Evolutionary conservation across 2,888 invertebrate genomes (phyloP).

Genomic region (Folsomia candida): DNA sequence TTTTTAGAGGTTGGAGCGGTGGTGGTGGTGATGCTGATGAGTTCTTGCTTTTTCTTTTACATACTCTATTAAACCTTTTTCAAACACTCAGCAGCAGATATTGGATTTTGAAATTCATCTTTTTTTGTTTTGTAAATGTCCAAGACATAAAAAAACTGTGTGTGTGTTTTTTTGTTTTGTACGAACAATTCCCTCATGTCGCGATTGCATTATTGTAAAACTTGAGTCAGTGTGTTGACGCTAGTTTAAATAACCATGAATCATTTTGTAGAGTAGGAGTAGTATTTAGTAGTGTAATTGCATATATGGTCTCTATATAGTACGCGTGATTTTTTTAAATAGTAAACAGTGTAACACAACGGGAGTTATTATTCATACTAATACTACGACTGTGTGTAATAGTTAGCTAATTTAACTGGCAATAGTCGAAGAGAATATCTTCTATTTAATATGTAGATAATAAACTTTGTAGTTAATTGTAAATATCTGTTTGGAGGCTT

Average conservation of each 20-base stretch:
- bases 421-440: too few relatives aligned
- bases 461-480: background rate
- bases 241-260: background rate
- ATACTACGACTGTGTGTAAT: background rate
- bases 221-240: background rate
- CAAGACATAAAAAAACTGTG: background rate
- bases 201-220: constrained; percentile 14
- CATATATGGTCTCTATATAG: background rate
- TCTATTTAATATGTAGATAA: background rate
- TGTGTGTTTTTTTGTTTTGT: background rate
- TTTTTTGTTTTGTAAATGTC: background rate
- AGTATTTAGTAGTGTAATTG: background rate
- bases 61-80: background rate
- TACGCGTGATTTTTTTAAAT: background rate
- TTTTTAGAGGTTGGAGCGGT: too few relatives aligned
- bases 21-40: too few relatives aligned
- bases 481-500: background rate
- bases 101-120: background rate
- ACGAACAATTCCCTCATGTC: constrained; percentile 14
- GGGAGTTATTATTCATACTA: background rate
- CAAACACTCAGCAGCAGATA: background rate
- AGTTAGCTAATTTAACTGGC: background rate
- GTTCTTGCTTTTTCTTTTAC: background rate
- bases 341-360: constrained; percentile 5
- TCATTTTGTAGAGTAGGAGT: too few relatives aligned